Evolutionary conservation across 1,140 invertebrate species (phyloP), one percentile per base, ranked within the genome.

Genomic region (Lepidotrigona ventralis): DNA sequence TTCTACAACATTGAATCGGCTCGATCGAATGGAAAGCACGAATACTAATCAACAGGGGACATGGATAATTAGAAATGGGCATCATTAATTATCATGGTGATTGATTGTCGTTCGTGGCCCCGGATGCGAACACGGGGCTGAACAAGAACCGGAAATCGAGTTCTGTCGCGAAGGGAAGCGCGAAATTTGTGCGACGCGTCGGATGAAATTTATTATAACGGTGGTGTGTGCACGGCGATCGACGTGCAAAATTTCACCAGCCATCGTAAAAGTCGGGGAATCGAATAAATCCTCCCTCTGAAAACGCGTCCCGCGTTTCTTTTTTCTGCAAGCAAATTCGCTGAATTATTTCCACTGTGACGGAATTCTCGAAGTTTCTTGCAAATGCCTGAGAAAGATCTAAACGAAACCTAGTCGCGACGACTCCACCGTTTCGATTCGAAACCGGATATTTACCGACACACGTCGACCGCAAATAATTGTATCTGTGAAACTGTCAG

Each of bases 1-100:
- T 26, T 54, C 68, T 39, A 19, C 64, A 70, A n/a, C n/a, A 60
- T 60, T 29, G 54, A 74, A 78, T 74, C 75, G 78, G 64, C 70
- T 60, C 74, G 85, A 68, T 79, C 78, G 78, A 77, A 87, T 72
- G 69, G 85, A 81, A 76, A 88, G 83, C 82, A 77, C 78, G 58
- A 75, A 88, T 88, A 87, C 84, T 68, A 78, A 87, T 85, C 78
- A 68, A 87, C 82, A 54, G 73, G 86, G 86, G 82, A 84, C 83
- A 81, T 29, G 84, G 53, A 87, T 88, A 87, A 88, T 88, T 87
- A 88, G 85, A 74, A 79, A 79, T 51, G 69, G 54, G 76, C 69
- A 71, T 79, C 81, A 46, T 83, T 83, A 83, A 83, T 83, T 83
- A 83, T 72, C 81, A 14, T 17, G 4, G 51, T 79, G 76, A 83